Percentiles rank a stretch among this genome's conserved stretches.
phyloP scores from a whole-genome alignment of 2,113 vertebrate species.

The Boleophthalmus pectinirostris region DNA sequence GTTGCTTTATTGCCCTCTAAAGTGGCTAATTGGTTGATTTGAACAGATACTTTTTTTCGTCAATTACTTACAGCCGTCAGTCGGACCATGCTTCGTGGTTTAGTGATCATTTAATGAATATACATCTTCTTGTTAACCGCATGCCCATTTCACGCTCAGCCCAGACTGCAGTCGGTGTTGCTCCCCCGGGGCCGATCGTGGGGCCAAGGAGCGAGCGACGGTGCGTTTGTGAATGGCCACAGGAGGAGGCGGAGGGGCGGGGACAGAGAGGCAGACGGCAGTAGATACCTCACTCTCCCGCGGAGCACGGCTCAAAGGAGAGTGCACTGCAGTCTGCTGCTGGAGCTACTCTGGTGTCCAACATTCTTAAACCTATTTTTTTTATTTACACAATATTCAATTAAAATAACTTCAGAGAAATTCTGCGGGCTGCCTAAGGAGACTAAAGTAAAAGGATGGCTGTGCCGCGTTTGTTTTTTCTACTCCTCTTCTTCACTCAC shows the following conservation, averaged over 20 bases:
- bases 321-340: conserved; percentile 31
- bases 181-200: background rate
- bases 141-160: conserved; percentile 15
- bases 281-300: conserved; percentile 5
- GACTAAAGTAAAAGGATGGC: conserved; percentile 54
- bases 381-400: background rate
- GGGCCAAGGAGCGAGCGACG: background rate
- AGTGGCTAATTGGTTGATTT: background rate
- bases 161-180: conserved; percentile 10
- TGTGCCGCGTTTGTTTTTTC: conserved; percentile 36
- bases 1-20: background rate
- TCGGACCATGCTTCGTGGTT: background rate
- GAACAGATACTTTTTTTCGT: background rate
- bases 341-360: conserved; percentile 17
- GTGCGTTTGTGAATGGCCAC: conserved; percentile 42
- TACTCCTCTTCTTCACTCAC: conserved; percentile 44
- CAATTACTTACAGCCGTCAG: background rate
- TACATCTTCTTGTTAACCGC: background rate
- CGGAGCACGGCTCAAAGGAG: conserved; percentile 31
- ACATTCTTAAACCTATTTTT: background rate
- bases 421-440: background rate
- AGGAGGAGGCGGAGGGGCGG: conserved; percentile 21
- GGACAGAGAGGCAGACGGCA: background rate
- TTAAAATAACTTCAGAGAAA: background rate
- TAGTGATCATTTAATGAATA: background rate